Evolutionary conservation across 2,797 vertebrate species (phyloP).

Genomic region (Novumbra hubbsi): DNA sequence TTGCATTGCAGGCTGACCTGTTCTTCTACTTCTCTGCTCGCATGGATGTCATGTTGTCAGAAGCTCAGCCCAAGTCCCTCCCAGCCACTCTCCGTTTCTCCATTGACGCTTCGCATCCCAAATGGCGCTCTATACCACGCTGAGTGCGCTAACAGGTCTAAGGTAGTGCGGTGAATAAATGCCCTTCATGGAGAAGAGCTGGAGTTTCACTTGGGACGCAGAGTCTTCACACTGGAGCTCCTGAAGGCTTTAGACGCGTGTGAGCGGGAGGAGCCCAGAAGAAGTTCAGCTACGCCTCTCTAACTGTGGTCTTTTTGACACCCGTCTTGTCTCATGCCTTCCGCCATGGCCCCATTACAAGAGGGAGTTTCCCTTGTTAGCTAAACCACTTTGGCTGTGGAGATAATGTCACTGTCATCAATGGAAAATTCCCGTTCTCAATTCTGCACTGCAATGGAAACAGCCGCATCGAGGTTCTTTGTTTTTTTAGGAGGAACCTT

Average conservation of each 20-base stretch:
- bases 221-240: too few relatives aligned
- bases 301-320: background rate
- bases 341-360: too few relatives aligned
- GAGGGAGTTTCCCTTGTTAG: conserved; percentile 42
- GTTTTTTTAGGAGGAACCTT: background rate
- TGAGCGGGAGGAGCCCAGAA: background rate
- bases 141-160: background rate
- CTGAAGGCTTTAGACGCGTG: background rate
- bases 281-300: background rate
- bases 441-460: conserved; percentile 37
- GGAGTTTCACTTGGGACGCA: too few relatives aligned
- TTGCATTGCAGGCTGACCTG: background rate
- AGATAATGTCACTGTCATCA: conserved; percentile 21
- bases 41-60: background rate
- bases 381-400: conserved; percentile 21
- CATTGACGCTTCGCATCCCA: background rate
- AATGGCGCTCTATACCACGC: background rate
- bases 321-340: too few relatives aligned
- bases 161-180: too few relatives aligned
- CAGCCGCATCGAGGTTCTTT: background rate
- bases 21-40: background rate
- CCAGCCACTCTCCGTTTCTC: background rate
- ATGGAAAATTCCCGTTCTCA: conserved; percentile 39
- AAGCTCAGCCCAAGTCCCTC: too few relatives aligned
- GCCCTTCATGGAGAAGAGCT: too few relatives aligned